phyloP scores from a whole-genome alignment of 2,888 invertebrate genomes.

The Argyresthia goedartella region DNA sequence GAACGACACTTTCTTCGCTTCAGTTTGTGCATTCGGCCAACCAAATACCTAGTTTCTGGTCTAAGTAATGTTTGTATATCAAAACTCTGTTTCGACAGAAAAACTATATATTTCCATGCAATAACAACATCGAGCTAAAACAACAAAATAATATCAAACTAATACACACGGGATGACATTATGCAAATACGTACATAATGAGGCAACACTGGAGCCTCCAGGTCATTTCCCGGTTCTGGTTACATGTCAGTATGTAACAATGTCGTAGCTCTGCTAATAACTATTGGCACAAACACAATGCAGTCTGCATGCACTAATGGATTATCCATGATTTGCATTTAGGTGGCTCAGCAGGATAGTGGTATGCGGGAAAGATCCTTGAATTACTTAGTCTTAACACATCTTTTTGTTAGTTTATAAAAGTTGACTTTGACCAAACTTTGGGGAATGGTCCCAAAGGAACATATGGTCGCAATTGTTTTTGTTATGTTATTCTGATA shows the following conservation, averaged over 20 bases:
- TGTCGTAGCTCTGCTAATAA: slow-evolving; percentile 1
- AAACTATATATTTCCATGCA: not conserved
- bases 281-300: slow-evolving; percentile 10
- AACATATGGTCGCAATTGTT: too few species aligned
- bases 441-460: too few species aligned
- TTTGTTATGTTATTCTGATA: too few species aligned
- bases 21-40: too few species aligned
- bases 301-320: slow-evolving; percentile 44
- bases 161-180: not conserved
- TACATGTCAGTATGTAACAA: not conserved
- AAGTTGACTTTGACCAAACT: too few species aligned
- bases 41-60: too few species aligned
- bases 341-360: slow-evolving; percentile 41
- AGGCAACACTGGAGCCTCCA: not conserved
- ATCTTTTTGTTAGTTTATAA: too few species aligned
- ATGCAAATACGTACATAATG: not conserved
- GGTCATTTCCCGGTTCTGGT: not conserved
- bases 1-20: too few species aligned
- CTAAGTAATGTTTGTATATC: too few species aligned
- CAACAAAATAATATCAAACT: not conserved
- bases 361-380: slow-evolving; percentile 21
- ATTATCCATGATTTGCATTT: slow-evolving; percentile 70
- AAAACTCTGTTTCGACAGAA: too few species aligned
- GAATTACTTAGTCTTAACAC: too few species aligned
- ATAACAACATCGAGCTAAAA: not conserved